A percentile compares a stretch with the other conserved stretches of the same genome.
These are phyloP conservation scores for Antedon mediterranea DNA, from an alignment of 53 echinoderm and acorn worm genomes.

Conservation along the genomic window DNA sequence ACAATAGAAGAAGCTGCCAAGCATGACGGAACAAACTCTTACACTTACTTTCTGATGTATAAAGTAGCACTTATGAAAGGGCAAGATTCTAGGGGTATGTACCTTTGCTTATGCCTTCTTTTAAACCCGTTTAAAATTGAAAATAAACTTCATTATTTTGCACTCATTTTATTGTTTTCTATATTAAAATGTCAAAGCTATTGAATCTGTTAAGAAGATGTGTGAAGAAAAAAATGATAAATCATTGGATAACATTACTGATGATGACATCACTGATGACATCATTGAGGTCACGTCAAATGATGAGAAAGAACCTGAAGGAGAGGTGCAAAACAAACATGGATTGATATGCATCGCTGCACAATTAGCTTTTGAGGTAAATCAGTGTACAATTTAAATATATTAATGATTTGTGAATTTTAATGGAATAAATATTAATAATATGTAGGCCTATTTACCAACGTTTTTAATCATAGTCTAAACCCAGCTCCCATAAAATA, in stretches of 20 bases:
- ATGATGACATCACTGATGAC: neutral
- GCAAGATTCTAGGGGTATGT: constrained; percentile 37
- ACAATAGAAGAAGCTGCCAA: constrained; percentile 59
- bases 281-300: neutral
- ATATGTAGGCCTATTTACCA: too few relatives aligned
- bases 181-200: constrained; percentile 40
- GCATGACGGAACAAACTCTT: constrained; percentile 48
- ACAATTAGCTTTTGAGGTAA: constrained; percentile 79
- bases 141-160: too few relatives aligned
- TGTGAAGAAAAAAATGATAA: constrained; percentile 25
- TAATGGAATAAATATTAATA: too few relatives aligned
- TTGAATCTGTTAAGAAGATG: constrained; percentile 53
- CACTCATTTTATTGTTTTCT: neutral
- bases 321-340: constrained; percentile 24
- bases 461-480: too few relatives aligned
- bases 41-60: constrained; percentile 58
- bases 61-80: constrained; percentile 55
- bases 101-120: too few relatives aligned
- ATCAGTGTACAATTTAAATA: neutral
- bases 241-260: neutral
- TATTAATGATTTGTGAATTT: too few relatives aligned
- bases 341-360: constrained; percentile 76
- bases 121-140: too few relatives aligned
- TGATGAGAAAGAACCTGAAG: neutral
- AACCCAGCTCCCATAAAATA: too few relatives aligned